Evolutionary conservation across 64 coral and sea anemone species (phyloP).

Genomic region (Hydrozoanthus tunicans): DNA sequence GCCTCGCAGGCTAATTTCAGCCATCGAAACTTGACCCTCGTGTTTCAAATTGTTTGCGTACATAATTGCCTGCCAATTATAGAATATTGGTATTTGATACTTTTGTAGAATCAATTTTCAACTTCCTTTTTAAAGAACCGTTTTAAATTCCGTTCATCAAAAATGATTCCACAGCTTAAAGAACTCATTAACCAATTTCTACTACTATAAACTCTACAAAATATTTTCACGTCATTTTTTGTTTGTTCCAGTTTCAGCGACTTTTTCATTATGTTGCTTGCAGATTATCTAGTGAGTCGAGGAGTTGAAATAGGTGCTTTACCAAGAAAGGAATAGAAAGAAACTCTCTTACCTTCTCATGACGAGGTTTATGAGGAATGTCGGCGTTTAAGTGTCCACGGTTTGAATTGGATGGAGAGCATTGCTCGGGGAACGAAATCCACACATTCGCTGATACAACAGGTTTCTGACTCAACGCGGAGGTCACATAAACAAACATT

Average conservation of each 20-base stretch:
- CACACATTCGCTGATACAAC: constrained; percentile 5
- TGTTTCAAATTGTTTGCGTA: background rate
- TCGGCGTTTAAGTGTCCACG: background rate
- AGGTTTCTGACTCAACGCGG: background rate
- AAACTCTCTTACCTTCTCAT: constrained; percentile 2
- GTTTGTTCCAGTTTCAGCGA: no score
- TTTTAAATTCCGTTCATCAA: constrained; percentile 27
- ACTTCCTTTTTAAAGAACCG: background rate
- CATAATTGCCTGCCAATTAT: background rate
- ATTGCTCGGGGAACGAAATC: background rate
- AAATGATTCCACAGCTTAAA: background rate
- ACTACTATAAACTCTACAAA: no score
- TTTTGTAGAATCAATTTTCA: background rate
- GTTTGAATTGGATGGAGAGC: background rate
- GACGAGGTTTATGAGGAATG: background rate
- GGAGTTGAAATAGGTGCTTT: no score
- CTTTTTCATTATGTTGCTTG: background rate
- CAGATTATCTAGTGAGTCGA: no score
- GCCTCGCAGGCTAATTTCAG: background rate
- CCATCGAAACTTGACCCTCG: background rate
- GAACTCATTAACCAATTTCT: background rate
- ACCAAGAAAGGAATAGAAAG: background rate
- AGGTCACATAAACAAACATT: constrained; percentile 55
- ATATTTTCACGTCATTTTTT: no score
- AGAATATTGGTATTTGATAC: constrained; percentile 21